These are phyloP conservation scores for Oreortyx pictus DNA, from an alignment of 2,797 vertebrate genomes.

Conservation along the genomic window DNA sequence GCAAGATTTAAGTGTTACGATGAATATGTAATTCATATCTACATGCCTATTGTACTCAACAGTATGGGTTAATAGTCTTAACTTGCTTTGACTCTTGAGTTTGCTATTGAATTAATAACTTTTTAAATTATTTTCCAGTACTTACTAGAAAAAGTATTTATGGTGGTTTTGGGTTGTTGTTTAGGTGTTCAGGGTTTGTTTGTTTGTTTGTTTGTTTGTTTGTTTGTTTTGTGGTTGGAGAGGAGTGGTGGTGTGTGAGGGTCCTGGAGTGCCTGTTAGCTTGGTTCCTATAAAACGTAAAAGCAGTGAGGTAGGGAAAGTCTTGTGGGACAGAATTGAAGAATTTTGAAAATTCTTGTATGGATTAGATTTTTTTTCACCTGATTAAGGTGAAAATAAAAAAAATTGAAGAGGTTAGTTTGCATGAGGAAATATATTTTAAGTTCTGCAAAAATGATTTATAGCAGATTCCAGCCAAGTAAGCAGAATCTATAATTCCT, in stretches of 20 bases:
- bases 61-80: neutral
- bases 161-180: neutral
- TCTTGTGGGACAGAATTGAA: neutral
- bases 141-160: neutral
- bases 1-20: neutral
- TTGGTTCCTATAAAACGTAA: neutral
- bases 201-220: neutral
- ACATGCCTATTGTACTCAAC: neutral
- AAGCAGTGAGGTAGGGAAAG: no score
- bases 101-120: neutral
- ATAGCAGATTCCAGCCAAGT: neutral
- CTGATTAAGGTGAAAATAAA: neutral
- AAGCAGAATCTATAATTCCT: neutral
- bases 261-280: neutral
- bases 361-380: neutral
- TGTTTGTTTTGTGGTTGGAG: neutral
- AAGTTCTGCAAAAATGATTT: neutral
- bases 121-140: neutral
- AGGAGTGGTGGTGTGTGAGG: neutral
- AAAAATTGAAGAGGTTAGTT: neutral
- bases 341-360: neutral
- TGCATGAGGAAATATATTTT: neutral
- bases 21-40: neutral
- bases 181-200: neutral
- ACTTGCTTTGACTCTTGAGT: neutral